phyloP scores from a whole-genome alignment of 2,888 invertebrate species.

The Eilema depressum region DNA sequence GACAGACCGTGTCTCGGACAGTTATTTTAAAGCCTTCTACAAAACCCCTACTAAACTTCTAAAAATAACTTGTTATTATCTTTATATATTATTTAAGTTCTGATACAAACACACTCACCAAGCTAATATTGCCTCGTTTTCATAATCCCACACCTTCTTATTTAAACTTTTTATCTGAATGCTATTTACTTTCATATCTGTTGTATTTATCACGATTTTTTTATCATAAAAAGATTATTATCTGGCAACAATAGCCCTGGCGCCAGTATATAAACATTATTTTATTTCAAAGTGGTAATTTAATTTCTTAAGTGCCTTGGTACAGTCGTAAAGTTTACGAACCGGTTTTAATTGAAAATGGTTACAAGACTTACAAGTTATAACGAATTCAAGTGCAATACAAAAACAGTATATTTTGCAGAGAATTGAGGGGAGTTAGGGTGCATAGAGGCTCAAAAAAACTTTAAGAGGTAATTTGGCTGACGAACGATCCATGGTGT shows the following conservation, averaged over 20 bases:
- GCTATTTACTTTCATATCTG: not conserved
- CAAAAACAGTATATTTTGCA: not conserved
- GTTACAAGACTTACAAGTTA: not conserved
- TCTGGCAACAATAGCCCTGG: not conserved
- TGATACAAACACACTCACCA: not conserved
- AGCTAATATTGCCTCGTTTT: slow-evolving; percentile 7
- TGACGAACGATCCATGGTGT: too few species aligned
- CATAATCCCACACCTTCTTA: not conserved
- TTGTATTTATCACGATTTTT: not conserved
- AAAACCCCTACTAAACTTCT: not conserved
- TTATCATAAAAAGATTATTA: slow-evolving; percentile 8
- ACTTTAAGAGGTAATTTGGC: too few species aligned
- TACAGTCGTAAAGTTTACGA: not conserved
- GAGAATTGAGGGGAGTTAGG: not conserved
- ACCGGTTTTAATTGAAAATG: not conserved
- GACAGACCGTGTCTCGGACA: not conserved
- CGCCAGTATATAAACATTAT: slow-evolving; percentile 1
- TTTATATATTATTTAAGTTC: not conserved
- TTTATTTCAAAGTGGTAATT: not conserved
- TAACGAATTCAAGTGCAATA: not conserved
- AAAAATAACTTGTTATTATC: not conserved
- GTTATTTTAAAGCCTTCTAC: not conserved
- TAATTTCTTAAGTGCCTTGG: not conserved
- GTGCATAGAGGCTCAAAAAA: too few species aligned
- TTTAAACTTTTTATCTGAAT: slow-evolving; percentile 14